These are phyloP conservation scores for Philhelius pedissequus DNA, from an alignment of 2,888 invertebrate genomes.

Conservation along the genomic window DNA sequence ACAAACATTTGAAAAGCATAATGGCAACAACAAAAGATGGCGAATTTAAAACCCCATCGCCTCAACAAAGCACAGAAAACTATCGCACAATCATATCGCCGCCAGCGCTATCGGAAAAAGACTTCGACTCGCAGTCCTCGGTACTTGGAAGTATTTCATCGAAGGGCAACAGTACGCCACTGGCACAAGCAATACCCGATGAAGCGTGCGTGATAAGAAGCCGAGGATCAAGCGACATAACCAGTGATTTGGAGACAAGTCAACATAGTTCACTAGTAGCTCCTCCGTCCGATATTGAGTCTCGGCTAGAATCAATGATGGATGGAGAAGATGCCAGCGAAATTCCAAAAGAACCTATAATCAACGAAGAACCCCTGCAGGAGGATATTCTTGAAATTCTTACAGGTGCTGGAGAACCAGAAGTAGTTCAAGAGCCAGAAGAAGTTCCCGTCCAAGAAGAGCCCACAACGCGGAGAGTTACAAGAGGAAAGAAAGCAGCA, in stretches of 20 bases:
- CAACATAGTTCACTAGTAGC: slow-evolving; percentile 79
- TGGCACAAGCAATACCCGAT: slow-evolving; percentile 75
- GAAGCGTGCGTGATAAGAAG: slow-evolving; percentile 78
- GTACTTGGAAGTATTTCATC: slow-evolving; percentile 78
- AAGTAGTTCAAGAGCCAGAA: slow-evolving; percentile 1
- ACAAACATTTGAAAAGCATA: slow-evolving; percentile 74
- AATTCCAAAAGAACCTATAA: slow-evolving; percentile 67
- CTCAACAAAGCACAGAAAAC: slow-evolving; percentile 80
- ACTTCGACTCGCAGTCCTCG: slow-evolving; percentile 78
- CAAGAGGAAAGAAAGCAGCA: slow-evolving; percentile 71
- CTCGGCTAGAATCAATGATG: slow-evolving; percentile 78
- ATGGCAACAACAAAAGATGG: slow-evolving; percentile 64
- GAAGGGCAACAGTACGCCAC: slow-evolving; percentile 77
- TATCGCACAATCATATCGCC: slow-evolving; percentile 75
- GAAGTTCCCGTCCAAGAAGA: slow-evolving; percentile 36
- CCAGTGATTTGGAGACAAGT: slow-evolving; percentile 78
- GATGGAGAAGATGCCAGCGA: slow-evolving; percentile 71
- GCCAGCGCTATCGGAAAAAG: slow-evolving; percentile 80
- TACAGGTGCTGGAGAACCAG: slow-evolving; percentile 71
- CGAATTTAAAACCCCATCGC: slow-evolving; percentile 79
- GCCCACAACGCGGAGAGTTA: slow-evolving; percentile 69
- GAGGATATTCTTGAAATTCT: slow-evolving; percentile 77
- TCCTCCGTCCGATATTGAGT: slow-evolving; percentile 78
- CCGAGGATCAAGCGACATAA: slow-evolving; percentile 78
- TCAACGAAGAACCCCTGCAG: slow-evolving; percentile 73